Base-by-base conservation (phyloP, 2,797 vertebrate species). In the Acrocephalus scirpaceus region DNA sequence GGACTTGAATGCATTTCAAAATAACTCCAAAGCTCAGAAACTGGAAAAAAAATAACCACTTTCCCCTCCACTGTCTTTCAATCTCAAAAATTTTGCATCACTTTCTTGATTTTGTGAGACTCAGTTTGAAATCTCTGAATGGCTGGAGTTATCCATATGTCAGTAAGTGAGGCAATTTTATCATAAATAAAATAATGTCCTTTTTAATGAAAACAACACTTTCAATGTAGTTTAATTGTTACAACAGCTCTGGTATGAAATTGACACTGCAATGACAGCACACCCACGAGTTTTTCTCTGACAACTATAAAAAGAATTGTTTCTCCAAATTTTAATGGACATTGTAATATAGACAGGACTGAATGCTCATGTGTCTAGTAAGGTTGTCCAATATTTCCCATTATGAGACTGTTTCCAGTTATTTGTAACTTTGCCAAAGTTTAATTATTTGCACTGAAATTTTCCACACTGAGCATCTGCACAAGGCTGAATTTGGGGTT, bases 381-480 rank as follows among this genome's bases (percentile, higher is more conserved):
- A 93, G 62, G 87, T 90, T 95, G 76, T 86, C 70, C 87, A 95
- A 8, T 45, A 78, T 62, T 95, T 92, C 66, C 66, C 48, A 54
- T 91, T 86, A 84, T 20, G 38, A 92, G 69, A 86, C 51, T 56
- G 50, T 81, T 95, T 95, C 51, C 76, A 86, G 62, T 86, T 91
- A 75, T 62, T 91, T 96, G 88, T 86, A 84, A 73, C 48, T 83
- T 88, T 81, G 82, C 91, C 90, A 91, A 91, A 81, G 70, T 94
- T 88, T 91, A 93, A 94, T 94, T 81, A 91, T 92, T 95, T 93
- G 56, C 58, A 64, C 73, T 90, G 58, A 90, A 92, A 90, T 70
- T 94, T 95, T 96, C 82, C 70, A 79, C 60, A 70, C 51, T 78
- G 36, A 90, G 56, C 67, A 92, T 90, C 58, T 91, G 87, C 82